Conservation (phyloP, 2,888 invertebrate species). For the Synanthedon formicaeformis region DNA sequence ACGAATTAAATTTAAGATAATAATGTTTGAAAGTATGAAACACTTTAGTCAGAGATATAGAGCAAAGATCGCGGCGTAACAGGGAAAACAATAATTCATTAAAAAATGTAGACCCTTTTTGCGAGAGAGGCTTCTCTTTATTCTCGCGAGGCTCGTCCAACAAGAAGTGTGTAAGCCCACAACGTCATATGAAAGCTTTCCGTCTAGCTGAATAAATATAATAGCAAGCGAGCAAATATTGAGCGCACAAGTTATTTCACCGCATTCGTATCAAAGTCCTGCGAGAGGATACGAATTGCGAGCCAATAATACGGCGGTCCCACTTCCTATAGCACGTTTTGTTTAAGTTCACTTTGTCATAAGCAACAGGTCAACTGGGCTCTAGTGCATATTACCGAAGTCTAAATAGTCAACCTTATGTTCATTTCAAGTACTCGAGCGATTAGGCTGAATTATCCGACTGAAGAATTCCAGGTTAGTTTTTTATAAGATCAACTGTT, state of each 20-base stretch:
- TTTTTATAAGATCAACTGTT: too few species aligned
- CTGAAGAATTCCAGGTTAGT: too few species aligned
- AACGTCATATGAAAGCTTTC: background rate
- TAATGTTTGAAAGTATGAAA: too few species aligned
- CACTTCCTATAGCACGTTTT: too few species aligned
- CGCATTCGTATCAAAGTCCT: background rate
- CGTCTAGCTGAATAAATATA: background rate
- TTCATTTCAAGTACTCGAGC: too few species aligned
- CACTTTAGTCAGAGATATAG: background rate
- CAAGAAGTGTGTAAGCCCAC: slow-evolving; percentile 9
- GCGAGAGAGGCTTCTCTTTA: slow-evolving; percentile 7
- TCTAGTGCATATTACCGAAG: too few species aligned
- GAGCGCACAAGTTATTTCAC: background rate
- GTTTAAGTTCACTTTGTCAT: too few species aligned
- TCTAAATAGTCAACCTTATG: too few species aligned
- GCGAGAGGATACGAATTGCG: background rate
- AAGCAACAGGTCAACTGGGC: too few species aligned
- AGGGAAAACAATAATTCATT: slow-evolving; percentile 15
- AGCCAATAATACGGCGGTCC: too few species aligned
- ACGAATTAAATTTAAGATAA: too few species aligned
- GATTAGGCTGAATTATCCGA: too few species aligned
- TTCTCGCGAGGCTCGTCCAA: slow-evolving; percentile 9
- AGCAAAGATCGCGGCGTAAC: slow-evolving; percentile 4
- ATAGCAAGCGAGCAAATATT: background rate
- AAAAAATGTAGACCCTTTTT: slow-evolving; percentile 7